phyloP scores from a whole-genome alignment of 2,797 vertebrate genomes.

The Morelia viridis region DNA sequence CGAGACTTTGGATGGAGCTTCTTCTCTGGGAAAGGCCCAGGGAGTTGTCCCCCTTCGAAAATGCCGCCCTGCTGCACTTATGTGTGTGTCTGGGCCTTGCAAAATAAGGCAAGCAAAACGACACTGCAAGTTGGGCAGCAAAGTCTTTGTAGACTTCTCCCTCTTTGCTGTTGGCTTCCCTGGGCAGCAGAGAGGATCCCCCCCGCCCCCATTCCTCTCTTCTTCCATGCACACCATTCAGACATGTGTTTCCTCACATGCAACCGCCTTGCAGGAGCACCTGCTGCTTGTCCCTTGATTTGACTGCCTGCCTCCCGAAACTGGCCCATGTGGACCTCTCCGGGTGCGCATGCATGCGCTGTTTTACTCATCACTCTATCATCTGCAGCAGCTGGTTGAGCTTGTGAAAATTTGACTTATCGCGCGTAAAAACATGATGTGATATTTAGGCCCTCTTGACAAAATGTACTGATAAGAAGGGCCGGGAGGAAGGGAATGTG shows the following conservation, averaged over 20 bases:
- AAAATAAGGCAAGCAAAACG: too few species aligned
- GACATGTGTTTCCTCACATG: background rate
- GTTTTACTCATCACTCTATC: background rate
- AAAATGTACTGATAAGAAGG: background rate
- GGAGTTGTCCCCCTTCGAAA: too few species aligned
- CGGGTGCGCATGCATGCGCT: rapidly evolving
- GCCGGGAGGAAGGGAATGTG: background rate
- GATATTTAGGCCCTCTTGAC: slow-evolving; percentile 48
- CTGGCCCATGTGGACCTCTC: background rate
- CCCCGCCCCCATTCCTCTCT: too few species aligned
- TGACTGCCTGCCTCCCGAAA: background rate
- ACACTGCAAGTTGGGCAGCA: too few species aligned
- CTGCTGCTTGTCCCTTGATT: background rate
- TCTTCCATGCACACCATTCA: background rate
- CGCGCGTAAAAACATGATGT: background rate
- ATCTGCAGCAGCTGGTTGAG: background rate
- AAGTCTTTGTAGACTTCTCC: too few species aligned
- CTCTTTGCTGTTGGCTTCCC: too few species aligned
- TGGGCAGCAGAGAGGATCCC: too few species aligned
- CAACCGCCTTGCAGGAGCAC: too few species aligned
- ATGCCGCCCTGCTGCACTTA: too few species aligned
- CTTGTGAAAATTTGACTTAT: slow-evolving; percentile 57
- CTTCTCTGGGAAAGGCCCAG: too few species aligned
- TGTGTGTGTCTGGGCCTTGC: too few species aligned
- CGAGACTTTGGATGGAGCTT: too few species aligned